Conservation (phyloP, 2,113 vertebrate species). For the Clarias gariepinus region DNA sequence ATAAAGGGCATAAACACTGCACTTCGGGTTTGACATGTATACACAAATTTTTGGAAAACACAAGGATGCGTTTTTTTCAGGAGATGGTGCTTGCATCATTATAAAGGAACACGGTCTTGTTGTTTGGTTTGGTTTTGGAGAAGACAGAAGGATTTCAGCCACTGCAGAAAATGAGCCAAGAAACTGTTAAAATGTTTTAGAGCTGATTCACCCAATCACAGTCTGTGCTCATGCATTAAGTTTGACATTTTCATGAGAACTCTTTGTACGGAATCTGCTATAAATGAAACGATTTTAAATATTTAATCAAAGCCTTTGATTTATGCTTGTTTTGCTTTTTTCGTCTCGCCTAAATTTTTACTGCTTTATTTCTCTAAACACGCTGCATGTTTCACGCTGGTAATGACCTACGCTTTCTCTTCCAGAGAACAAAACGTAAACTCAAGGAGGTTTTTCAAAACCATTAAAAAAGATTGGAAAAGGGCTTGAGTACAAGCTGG, state of each 20-base stretch:
- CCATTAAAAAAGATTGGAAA: neutral
- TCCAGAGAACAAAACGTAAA: neutral
- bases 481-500: neutral
- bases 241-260: slow-evolving; percentile 11
- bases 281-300: neutral
- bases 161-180: neutral
- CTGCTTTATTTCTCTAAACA: neutral
- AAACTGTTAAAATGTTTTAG: neutral
- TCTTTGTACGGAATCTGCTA: neutral
- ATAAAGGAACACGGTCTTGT: neutral
- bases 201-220: neutral
- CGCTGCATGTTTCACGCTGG: neutral
- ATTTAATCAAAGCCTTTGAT: neutral
- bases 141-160: neutral
- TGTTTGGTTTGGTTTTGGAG: neutral
- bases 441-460: neutral
- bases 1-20: neutral
- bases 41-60: neutral
- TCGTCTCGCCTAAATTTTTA: neutral
- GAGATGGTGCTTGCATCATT: neutral
- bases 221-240: neutral
- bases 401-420: neutral
- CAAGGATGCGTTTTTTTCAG: neutral
- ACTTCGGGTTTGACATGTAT: neutral
- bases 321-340: too few relatives aligned